These are phyloP conservation scores for Diplodus puntazzo DNA, from an alignment of 2,797 vertebrate species.

Conservation along the genomic window DNA sequence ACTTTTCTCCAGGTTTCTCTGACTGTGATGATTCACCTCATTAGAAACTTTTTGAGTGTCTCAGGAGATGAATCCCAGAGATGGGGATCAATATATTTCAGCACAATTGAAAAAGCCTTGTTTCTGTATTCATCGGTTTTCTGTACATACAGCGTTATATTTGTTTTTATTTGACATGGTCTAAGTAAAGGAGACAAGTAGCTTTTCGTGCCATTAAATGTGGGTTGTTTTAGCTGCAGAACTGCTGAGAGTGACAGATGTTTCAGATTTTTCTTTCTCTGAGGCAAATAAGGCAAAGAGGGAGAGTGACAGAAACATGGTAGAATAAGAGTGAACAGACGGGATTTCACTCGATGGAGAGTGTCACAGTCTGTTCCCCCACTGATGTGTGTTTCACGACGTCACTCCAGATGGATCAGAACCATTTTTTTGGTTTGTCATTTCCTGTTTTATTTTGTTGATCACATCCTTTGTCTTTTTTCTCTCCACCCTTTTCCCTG, in stretches of 20 bases:
- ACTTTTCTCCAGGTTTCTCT: slow-evolving; percentile 4
- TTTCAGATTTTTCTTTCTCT: not conserved
- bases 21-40: slow-evolving; percentile 6
- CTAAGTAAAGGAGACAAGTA: not conserved
- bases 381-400: no score
- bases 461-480: no score
- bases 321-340: no score
- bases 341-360: no score
- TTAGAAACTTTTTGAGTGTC: slow-evolving; percentile 4
- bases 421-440: no score
- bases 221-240: not conserved
- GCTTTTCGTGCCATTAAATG: not conserved
- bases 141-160: no score
- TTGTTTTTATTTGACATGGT: not conserved
- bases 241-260: not conserved
- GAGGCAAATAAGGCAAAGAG: no score
- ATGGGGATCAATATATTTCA: not conserved
- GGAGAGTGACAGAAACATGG: no score
- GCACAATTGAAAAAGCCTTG: not conserved
- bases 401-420: no score
- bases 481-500: no score
- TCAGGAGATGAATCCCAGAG: not conserved
- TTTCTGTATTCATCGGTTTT: not conserved
- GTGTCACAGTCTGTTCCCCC: no score
- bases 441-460: no score